A percentile compares a stretch with the other conserved stretches of the same genome.
Evolutionary conservation across 2,113 vertebrate species (phyloP).

Genomic region (Mus spicilegus): DNA sequence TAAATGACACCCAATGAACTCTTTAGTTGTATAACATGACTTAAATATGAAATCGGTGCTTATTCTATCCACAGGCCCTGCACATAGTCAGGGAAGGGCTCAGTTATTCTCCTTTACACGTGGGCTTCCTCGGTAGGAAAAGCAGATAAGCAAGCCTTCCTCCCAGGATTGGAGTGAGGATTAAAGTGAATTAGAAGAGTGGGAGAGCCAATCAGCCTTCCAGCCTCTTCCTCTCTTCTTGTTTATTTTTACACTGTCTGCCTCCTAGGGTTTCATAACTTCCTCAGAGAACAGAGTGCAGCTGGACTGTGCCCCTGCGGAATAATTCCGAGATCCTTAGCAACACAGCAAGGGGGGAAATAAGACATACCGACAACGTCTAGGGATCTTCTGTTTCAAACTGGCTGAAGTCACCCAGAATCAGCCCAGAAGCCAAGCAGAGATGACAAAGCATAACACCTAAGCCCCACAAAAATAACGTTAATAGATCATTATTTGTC

Average conservation of each 20-base stretch:
- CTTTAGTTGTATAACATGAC: neutral
- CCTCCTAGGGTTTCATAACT: neutral
- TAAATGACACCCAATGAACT: neutral
- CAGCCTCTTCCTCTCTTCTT: neutral
- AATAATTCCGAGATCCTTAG: neutral
- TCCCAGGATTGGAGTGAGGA: neutral
- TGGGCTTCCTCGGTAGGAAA: neutral
- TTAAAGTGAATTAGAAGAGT: conserved; percentile 9
- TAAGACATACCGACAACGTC: neutral
- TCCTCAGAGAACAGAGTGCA: neutral
- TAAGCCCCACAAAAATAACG: neutral
- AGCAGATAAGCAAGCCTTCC: neutral
- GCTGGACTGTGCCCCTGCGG: neutral
- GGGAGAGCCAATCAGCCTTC: neutral
- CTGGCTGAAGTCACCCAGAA: neutral
- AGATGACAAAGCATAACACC: neutral
- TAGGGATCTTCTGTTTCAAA: neutral
- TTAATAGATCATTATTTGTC: neutral
- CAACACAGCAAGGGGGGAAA: neutral
- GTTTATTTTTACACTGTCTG: neutral
- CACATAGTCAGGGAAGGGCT: neutral
- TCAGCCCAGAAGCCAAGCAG: neutral
- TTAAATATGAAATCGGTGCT: neutral
- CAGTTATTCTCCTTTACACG: neutral
- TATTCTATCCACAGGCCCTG: neutral